Percentiles rank a stretch among this genome's conserved stretches.
Evolutionary conservation across 2,113 vertebrate genomes (phyloP).

Genomic region (Pygoscelis adeliae): DNA sequence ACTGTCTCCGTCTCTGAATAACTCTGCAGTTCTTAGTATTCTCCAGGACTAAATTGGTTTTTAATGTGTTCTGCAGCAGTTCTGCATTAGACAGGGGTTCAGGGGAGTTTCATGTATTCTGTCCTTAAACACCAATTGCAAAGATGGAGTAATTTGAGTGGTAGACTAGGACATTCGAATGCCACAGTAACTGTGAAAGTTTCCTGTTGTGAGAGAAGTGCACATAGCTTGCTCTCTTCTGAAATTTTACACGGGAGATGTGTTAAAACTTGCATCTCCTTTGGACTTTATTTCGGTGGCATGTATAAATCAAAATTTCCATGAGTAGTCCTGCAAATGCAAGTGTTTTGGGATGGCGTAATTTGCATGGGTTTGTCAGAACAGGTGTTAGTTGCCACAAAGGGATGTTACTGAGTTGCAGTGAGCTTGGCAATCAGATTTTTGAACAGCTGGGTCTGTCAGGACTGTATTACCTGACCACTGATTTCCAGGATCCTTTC

Average conservation of each 20-base stretch:
- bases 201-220: not conserved
- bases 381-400: not conserved
- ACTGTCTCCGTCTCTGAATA: not conserved
- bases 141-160: not conserved
- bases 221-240: not conserved
- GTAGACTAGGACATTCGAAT: fast-evolving
- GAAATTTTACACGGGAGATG: not conserved
- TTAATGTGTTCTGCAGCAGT: not conserved
- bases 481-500: not conserved
- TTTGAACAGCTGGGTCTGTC: not conserved
- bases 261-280: not conserved
- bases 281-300: not conserved
- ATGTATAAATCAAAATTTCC: not conserved
- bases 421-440: not conserved
- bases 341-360: not conserved
- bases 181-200: not conserved
- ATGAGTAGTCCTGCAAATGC: fast-evolving
- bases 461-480: not conserved
- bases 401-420: not conserved
- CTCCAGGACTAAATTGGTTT: not conserved
- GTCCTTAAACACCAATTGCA: not conserved
- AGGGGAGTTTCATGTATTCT: fast-evolving
- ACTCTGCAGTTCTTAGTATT: not conserved
- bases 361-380: not conserved
- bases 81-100: not conserved